Base-by-base conservation (phyloP, 2,888 invertebrate species). In the Drosophila subsilvestris region DNA sequence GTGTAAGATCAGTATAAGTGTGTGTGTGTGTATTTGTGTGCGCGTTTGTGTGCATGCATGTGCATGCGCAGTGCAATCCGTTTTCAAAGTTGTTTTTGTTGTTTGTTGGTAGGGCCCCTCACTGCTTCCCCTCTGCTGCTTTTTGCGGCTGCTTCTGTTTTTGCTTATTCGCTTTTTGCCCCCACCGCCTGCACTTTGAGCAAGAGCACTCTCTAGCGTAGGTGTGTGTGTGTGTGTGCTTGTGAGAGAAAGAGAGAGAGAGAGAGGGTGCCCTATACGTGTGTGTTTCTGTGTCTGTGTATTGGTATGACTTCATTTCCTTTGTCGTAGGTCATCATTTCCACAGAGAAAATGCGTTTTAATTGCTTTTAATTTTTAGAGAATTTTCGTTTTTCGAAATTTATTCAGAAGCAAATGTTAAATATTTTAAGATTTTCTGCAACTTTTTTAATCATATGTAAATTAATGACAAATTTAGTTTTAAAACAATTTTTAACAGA, bases 291-390 rank as follows among this genome's bases (percentile, higher is more conserved):
- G 57, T 48, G 43, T 51, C 51, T 68, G 55, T 76, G 77, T 80
- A 63, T 79, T 90, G 87, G 86, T 86, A 88, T 90, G 91, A 90
- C 89, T 91, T 90, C 89, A 90, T 90, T 90, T 90, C 90, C 90
- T 90, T 90, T 90, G 90, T 90, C 91, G 90, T 90, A 90, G 90
- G 90, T 90, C 90, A 91, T 90, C 90, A 79, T 69, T 37, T 37
- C 37, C 89, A 77, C 79, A 74, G 76, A 80, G 68, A 89, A 80
- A 89, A 81, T 80, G 69, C 75, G 74, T 79, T 76, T 74, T 77
- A 75, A 62, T 72, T 54, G 63, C 51, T 66, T 62, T 74, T 72
- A 77, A 79, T 47, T 37, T 14, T 37, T 37, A 7, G 7, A 14
- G 37, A 27, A 37, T 51, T 68, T 74, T 53, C 20, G 18, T 25